Base-by-base conservation (phyloP, 1,140 invertebrate genomes). In the Eurosta solidaginis region DNA sequence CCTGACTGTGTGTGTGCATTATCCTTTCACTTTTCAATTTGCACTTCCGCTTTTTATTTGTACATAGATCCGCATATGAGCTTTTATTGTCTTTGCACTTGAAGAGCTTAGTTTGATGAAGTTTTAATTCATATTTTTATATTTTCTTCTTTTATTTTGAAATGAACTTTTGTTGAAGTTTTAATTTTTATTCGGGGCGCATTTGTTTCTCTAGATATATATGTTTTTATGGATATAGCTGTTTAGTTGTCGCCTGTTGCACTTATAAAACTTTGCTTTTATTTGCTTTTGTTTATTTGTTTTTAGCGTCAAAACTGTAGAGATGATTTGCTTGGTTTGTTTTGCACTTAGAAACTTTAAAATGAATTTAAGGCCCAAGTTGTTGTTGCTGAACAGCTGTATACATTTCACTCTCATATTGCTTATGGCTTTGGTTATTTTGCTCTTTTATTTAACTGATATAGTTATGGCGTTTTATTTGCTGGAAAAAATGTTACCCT, bases 111-210 rank as follows among this genome's bases (percentile, higher is more conserved):
- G n/a, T 68, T 68, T 68, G 29, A 12, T 6, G 29, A 33, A 33
- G 29, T 40, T 68, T 68, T 68, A 68, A 40, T 68, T 68, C 59
- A 68, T 68, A 68, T 68, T 68, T 63, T 33, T 68, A 17, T 14
- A 2, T 68, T 68, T 9, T 68, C 3, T 10, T 9, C 5, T 40
- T 68, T 33, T 20, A 17, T 63, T 59, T 59, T 14, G n/a, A n/a
- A n/a, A 14, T 68, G 59, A 68, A 68, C 59, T 68, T 68, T 68
- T 54, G 50, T 68, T 40, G 33, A n/a, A 68, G 59, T 68, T 68
- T 68, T n/a, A 68, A 54, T 54, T 54, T 54, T 54, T 54, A 29
- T 40, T 63, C n/a, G n/a, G n/a, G n/a, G n/a, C n/a, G n/a, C n/a
- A n/a, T 36, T 63, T 33, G 7, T 68, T 63, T 33, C n/a, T 68